Percentiles rank a stretch among this genome's conserved stretches.
These are phyloP conservation scores for Hanleya hanleyi DNA, from an alignment of 2,888 invertebrate species.

Conservation along the genomic window DNA sequence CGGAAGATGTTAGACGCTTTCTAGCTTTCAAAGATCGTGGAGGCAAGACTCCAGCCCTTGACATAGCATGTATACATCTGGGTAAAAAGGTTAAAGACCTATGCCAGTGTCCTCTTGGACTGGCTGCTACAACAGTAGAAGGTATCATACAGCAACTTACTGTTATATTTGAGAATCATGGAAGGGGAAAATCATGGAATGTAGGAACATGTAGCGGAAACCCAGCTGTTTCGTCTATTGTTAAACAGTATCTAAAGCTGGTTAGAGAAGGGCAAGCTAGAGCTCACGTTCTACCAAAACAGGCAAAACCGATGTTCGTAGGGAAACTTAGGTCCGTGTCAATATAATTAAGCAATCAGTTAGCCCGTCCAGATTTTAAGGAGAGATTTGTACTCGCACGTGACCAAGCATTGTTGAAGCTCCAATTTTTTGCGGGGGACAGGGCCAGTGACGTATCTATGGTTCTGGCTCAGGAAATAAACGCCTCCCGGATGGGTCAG, in stretches of 20 bases:
- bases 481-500: slow-evolving; percentile 2
- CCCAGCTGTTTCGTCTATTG: slow-evolving; percentile 1
- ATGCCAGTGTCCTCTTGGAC: neutral
- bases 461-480: slow-evolving; percentile 3
- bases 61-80: neutral
- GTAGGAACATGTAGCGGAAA: neutral
- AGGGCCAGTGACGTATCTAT: neutral
- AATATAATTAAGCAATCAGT: neutral
- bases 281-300: neutral
- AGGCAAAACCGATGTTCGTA: neutral
- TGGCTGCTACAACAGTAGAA: neutral
- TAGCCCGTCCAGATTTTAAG: neutral
- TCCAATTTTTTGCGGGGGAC: slow-evolving; percentile 10
- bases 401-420: slow-evolving; percentile 11
- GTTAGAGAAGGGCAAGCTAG: neutral
- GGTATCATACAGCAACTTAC: neutral
- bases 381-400: neutral
- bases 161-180: neutral
- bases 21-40: neutral
- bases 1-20: neutral
- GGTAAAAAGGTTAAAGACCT: neutral
- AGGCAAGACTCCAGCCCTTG: neutral
- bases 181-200: slow-evolving; percentile 7
- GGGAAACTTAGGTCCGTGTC: neutral
- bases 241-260: neutral